Percentiles rank a stretch among this genome's conserved stretches.
phyloP scores from a whole-genome alignment of 2,797 vertebrate species.

The Anisognathus igniventris region DNA sequence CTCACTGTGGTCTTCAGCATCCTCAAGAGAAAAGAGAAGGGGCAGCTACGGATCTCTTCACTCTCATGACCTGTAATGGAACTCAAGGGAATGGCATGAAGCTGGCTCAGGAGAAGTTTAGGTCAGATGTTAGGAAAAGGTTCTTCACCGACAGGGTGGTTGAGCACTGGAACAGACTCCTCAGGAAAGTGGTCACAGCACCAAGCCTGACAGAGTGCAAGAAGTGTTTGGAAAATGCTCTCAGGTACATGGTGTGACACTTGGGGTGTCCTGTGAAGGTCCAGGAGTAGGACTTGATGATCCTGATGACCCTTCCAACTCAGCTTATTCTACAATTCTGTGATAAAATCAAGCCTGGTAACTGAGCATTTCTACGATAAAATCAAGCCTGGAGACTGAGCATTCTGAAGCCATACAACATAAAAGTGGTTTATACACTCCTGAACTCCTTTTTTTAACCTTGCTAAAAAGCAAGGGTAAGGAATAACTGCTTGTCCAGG shows the following conservation, averaged over 20 bases:
- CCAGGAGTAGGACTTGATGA: not conserved
- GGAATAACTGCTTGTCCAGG: not conserved
- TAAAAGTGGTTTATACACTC: not conserved
- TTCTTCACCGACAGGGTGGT: fast-evolving
- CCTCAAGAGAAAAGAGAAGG: not conserved
- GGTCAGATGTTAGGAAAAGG: fast-evolving
- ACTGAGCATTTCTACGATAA: not conserved
- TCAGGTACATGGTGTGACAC: not conserved
- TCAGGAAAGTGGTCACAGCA: not conserved
- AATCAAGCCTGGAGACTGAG: not conserved
- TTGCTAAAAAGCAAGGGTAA: not conserved
- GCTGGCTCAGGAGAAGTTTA: not conserved
- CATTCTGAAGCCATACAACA: not conserved
- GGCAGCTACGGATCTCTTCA: not conserved
- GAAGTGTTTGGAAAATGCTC: not conserved
- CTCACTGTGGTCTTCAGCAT: not conserved
- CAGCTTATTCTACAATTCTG: not conserved
- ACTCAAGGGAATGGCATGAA: fast-evolving
- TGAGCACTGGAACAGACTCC: not conserved
- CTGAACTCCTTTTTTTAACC: not conserved
- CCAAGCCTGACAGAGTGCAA: not conserved
- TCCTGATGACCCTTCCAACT: not conserved
- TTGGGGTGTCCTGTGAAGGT: not conserved
- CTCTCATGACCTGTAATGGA: not conserved
- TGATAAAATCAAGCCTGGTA: not conserved